Percentiles rank a stretch among this genome's conserved stretches.
Conservation (phyloP, 53 echinoderm and acorn worm species). For the Stichopus horrens region DNA sequence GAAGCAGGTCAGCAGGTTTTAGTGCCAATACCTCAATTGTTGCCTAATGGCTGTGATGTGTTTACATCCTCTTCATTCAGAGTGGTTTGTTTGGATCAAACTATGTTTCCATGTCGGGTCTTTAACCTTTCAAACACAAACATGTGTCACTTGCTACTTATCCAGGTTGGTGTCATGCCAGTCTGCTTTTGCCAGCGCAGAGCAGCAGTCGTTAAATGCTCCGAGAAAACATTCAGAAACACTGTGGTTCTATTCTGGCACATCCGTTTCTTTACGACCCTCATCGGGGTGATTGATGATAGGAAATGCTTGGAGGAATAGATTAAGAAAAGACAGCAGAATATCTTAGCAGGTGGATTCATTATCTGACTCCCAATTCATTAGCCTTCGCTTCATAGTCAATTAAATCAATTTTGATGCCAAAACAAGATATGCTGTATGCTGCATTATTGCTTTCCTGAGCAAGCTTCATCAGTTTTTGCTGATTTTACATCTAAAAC, state of each 20-base stretch:
- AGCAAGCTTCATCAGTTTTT: too few species aligned
- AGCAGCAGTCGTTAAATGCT: neutral
- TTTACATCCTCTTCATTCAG: too few species aligned
- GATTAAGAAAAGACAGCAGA: neutral
- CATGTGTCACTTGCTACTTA: neutral
- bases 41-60: too few species aligned
- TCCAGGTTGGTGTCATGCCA: neutral
- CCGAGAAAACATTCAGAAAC: neutral
- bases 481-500: too few species aligned
- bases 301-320: neutral
- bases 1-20: too few species aligned
- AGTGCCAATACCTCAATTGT: too few species aligned
- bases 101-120: neutral
- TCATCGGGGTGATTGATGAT: neutral
- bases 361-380: neutral
- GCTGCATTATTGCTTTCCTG: too few species aligned
- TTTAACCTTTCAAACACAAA: neutral
- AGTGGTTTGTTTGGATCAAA: too few species aligned
- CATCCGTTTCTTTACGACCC: neutral
- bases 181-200: neutral
- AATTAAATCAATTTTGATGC: neutral
- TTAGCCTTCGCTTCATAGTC: neutral
- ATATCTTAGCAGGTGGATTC: neutral
- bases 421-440: too few species aligned
- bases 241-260: neutral